phyloP scores from a whole-genome alignment of 1,140 invertebrate genomes.

The Paralvinella palmiformis region DNA sequence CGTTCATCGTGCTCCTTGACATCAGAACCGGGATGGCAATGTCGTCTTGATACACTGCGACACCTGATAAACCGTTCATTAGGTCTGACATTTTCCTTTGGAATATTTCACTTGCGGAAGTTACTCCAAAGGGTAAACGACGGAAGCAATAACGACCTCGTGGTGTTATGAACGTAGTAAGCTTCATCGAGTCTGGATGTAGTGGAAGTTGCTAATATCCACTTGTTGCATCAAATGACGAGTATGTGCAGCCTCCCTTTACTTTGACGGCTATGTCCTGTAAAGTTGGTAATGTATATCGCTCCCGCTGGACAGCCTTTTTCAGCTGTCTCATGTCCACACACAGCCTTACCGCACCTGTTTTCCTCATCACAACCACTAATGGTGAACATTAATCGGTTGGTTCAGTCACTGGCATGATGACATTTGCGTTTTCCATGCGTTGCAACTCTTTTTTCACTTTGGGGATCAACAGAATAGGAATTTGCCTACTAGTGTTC shows the following conservation, averaged over 20 bases:
- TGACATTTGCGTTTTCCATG: constrained; percentile 23
- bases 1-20: not conserved
- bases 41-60: constrained; percentile 17
- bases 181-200: constrained; percentile 7
- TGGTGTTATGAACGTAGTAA: constrained; percentile 30
- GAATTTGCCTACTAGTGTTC: constrained; percentile 16
- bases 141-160: constrained; percentile 22
- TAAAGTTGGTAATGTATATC: constrained; percentile 16
- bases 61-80: constrained; percentile 8
- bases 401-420: constrained; percentile 20
- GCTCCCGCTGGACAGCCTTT: constrained; percentile 17
- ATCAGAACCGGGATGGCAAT: not conserved
- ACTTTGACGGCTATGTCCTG: constrained; percentile 22
- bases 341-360: constrained; percentile 9
- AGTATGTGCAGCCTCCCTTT: not conserved
- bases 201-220: constrained; percentile 1
- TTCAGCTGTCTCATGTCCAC: constrained; percentile 23
- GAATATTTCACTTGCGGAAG: constrained; percentile 20
- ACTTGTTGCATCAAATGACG: constrained; percentile 1
- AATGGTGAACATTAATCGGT: constrained; percentile 26
- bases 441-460: constrained; percentile 20
- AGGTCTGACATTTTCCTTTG: constrained; percentile 16
- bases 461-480: constrained; percentile 21
- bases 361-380: constrained; percentile 22
- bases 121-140: constrained; percentile 22